Evolutionary conservation across 2,888 invertebrate genomes (phyloP), one percentile per base, ranked within the genome.

Genomic region (Andrena fulva): DNA sequence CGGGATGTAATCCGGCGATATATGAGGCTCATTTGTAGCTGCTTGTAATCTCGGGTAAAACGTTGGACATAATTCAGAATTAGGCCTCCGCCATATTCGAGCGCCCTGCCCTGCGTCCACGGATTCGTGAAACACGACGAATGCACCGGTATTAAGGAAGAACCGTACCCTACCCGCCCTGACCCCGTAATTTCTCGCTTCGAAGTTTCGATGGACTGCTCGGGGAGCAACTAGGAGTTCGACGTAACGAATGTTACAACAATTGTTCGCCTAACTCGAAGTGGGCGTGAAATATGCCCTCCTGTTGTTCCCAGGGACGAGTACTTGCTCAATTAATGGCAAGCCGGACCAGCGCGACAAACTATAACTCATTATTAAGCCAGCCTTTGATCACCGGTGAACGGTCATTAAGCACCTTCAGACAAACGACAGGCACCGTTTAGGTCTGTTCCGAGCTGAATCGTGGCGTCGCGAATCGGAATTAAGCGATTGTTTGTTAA

Each of bases 21-120:
- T 92, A 92, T 92, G 90, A 89, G 86, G 5, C 90, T 91, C 91
- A 90, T 92, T 92, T 92, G 89, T 92, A 91, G 89, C 89, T 42
- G 42, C 42, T 88, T 88, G 90, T 91, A 91, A 92, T 91, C 92
- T 91, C 87, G 84, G 67, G 63, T 83, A 83, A 90, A 91, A 89
- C 77, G 84, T 82, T 62, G 66, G 64, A 78, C 83, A 89, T 87
- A 90, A 91, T 80, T 91, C 87, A 90, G 91, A 91, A 90, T 91
- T 91, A 88, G 71, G 56, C 27, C 35, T 68, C 20, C 35, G 60
- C 27, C 59, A 56, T 63, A 16, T 27, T 56, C 33, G 52, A 31
- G 60, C 35, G 16, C 56, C 69, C 69, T 33, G 16, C 31, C 24
- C 12, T 6, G 20, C n/a, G n/a, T 48, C 24, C n/a, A 62, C 67